Evolutionary conservation across 2,888 invertebrate genomes (phyloP).

Genomic region (Caenorhabditis panamensis): DNA sequence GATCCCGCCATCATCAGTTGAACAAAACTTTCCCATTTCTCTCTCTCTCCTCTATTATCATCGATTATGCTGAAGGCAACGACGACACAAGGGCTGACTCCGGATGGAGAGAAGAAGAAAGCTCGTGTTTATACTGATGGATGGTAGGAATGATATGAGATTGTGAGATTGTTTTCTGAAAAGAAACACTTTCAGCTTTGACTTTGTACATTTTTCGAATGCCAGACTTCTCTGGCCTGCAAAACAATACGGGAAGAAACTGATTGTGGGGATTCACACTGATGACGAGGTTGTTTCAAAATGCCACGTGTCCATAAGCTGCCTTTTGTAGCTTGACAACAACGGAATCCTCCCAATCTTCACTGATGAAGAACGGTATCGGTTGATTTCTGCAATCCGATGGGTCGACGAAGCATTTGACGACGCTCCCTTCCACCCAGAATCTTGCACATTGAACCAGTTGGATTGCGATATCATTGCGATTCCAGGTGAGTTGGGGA

Average conservation of each 20-base stretch:
- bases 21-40: constrained; percentile 13
- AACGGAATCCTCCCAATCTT: constrained; percentile 86
- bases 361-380: constrained; percentile 86
- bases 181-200: constrained; percentile 87
- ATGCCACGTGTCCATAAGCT: too few species aligned
- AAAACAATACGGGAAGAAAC: constrained; percentile 90
- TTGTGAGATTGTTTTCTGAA: neutral
- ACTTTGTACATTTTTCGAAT: constrained; percentile 99
- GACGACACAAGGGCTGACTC: constrained; percentile 27
- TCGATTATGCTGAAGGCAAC: constrained; percentile 35
- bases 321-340: constrained; percentile 50
- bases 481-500: constrained; percentile 51
- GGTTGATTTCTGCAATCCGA: constrained; percentile 98
- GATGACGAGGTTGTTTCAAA: constrained; percentile 47
- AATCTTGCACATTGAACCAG: constrained; percentile 94
- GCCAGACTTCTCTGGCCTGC: constrained; percentile 97
- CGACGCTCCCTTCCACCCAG: constrained; percentile 97
- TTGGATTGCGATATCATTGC: constrained; percentile 98
- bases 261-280: constrained; percentile 59
- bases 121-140: constrained; percentile 75
- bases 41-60: constrained; percentile 8
- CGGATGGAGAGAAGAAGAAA: constrained; percentile 57
- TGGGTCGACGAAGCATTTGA: constrained; percentile 99
- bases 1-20: constrained; percentile 32
- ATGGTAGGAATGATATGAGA: constrained; percentile 50